Evolutionary conservation across 2,113 vertebrate species (phyloP), one percentile per base, ranked within the genome.

Genomic region (Callopanchax toddi): DNA sequence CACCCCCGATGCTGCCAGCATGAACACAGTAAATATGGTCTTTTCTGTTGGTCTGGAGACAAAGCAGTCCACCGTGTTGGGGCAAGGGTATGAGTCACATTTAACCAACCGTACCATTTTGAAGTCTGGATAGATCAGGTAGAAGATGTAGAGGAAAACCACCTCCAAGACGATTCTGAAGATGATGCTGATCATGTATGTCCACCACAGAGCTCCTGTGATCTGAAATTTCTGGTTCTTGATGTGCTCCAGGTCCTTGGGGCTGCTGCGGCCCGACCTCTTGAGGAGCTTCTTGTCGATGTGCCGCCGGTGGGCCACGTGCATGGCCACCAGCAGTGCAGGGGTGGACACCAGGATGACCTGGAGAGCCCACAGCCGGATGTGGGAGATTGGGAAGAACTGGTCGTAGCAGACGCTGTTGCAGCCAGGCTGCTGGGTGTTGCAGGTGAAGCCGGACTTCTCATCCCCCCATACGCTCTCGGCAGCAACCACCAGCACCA

Each of bases 381-480:
- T 95, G 48, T 99, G 97, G 1, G 97, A 99, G 79, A 99, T 95
- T 81, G 97, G 97, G 85, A 99, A 99, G 79, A 96, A 99, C 83
- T 98, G 95, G 82, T 99, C 97, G 0, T 97, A 99, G 86, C 97
- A 99, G 68, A 99, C 97, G 0, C 96, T 99, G 91, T 98, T 95
- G 89, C 97, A 99, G 75, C 97, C 97, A 0, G 97, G 97, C 89
- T 99, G 97, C 81, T 96, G 95, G n/a, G 97, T 99, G 87, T 99
- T 99, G 90, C 97, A 99, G 82, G 91, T 95, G 86, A 99, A 99
- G 51, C 94, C 92, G 0, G 97, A 92, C 82, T 98, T 98, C 89
- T 99, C 97, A 0, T 99, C 97, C 0, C 97, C 97, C 97, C 97
- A 99, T 22, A 98, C 97, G 0, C 95, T 99, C 84, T 99, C 97